Evolutionary conservation across 2,797 vertebrate genomes (phyloP).

Genomic region (Tympanoctomys barrerae): DNA sequence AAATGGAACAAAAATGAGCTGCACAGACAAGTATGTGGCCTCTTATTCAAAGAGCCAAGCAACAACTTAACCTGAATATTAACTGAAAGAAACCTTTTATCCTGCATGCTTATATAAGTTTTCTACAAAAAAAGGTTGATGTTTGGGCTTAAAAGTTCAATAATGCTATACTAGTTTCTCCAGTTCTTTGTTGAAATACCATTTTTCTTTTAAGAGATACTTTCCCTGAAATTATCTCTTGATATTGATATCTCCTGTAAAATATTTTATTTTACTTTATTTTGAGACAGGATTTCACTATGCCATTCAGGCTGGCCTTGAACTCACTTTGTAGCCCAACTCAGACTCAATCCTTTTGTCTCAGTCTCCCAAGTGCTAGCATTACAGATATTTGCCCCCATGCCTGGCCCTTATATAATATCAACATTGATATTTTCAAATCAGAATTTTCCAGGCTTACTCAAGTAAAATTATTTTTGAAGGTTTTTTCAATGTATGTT

Average conservation of each 20-base stretch:
- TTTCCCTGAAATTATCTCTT: background rate
- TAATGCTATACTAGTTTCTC: constrained; percentile 1
- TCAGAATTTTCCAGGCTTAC: constrained; percentile 53
- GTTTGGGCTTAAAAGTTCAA: background rate
- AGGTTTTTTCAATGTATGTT: background rate
- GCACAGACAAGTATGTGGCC: background rate
- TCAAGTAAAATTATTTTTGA: background rate
- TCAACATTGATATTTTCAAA: constrained; percentile 55
- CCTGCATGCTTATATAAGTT: background rate
- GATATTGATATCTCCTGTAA: background rate
- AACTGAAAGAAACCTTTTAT: background rate
- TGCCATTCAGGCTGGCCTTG: too few species aligned
- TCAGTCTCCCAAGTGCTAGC: too few species aligned
- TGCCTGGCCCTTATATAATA: background rate
- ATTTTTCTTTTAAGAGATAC: background rate
- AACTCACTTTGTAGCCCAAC: too few species aligned
- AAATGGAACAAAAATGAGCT: background rate
- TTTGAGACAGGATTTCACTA: too few species aligned
- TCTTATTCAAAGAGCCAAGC: background rate
- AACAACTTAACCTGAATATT: background rate
- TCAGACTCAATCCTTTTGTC: too few species aligned
- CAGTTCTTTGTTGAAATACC: background rate
- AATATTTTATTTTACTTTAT: too few species aligned
- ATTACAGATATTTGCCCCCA: too few species aligned
- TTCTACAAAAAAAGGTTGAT: background rate